Evolutionary conservation across 2,113 vertebrate genomes (phyloP).

Genomic region (Chaenocephalus aceratus): DNA sequence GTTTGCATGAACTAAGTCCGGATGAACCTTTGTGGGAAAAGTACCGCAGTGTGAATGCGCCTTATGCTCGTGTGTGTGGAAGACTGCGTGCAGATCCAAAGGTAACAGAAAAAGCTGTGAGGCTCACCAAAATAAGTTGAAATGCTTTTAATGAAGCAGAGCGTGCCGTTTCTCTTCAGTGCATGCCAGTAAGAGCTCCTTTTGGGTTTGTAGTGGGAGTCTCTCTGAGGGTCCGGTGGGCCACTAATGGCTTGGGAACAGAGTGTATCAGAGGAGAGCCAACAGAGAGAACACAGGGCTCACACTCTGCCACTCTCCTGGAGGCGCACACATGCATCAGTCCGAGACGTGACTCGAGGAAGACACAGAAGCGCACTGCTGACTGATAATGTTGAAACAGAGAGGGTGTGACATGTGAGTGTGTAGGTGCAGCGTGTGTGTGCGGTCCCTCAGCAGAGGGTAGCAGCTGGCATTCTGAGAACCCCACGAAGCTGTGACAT

Average conservation of each 20-base stretch:
- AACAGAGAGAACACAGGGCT: constrained; percentile 43
- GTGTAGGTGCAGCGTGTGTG: constrained; percentile 40
- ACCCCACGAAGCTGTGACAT: constrained; percentile 43
- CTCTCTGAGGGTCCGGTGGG: constrained; percentile 60
- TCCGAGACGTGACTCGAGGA: constrained; percentile 18
- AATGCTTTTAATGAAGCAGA: constrained; percentile 73
- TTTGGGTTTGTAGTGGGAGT: constrained; percentile 41
- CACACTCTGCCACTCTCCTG: constrained; percentile 23
- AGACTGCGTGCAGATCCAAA: constrained; percentile 13
- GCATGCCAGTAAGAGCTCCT: constrained; percentile 56
- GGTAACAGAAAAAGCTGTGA: constrained; percentile 32
- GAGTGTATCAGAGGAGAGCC: constrained; percentile 61
- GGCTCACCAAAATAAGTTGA: constrained; percentile 57
- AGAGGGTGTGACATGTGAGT: constrained; percentile 54
- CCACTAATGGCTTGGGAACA: constrained; percentile 64
- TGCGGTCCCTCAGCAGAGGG: constrained; percentile 49
- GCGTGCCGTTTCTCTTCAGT: constrained; percentile 44
- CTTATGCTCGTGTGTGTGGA: constrained; percentile 22
- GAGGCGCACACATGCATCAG: constrained; percentile 27
- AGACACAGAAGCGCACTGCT: constrained; percentile 21
- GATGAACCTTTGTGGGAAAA: too few species aligned
- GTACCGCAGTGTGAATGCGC: too few species aligned
- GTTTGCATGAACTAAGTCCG: too few species aligned
- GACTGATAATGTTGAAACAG: constrained; percentile 55
- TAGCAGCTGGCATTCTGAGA: constrained; percentile 70